These are phyloP conservation scores for Ophonus ardosiacus DNA, from an alignment of 2,888 invertebrate species.

Conservation along the genomic window DNA sequence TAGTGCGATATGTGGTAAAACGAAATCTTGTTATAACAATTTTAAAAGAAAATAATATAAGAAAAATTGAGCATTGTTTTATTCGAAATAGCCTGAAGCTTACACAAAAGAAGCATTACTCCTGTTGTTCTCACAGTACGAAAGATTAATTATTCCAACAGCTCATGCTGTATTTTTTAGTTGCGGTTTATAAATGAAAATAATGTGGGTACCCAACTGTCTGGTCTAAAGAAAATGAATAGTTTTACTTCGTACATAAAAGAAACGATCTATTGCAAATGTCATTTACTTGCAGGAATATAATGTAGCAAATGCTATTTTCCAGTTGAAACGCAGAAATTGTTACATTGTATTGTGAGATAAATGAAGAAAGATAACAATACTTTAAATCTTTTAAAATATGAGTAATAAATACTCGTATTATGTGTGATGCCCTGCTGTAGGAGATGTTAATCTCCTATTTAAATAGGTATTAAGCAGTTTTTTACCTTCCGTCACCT, in stretches of 20 bases:
- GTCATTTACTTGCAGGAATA: background rate
- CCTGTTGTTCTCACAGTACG: background rate
- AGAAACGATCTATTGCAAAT: background rate
- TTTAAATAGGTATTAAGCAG: too few relatives aligned
- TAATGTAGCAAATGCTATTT: too few relatives aligned
- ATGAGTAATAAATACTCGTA: too few relatives aligned
- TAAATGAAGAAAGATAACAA: too few relatives aligned
- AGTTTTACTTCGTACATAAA: background rate
- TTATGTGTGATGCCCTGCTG: too few relatives aligned
- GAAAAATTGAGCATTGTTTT: background rate
- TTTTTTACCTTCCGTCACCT: too few relatives aligned
- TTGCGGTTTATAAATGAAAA: background rate
- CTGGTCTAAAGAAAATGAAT: background rate
- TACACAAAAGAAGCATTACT: background rate
- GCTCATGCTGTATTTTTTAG: background rate
- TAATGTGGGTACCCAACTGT: background rate
- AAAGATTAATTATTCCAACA: background rate
- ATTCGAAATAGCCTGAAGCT: background rate
- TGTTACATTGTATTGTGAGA: too few relatives aligned
- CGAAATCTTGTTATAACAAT: too few relatives aligned
- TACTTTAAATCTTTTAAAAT: too few relatives aligned
- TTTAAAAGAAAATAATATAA: background rate
- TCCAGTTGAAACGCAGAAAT: too few relatives aligned
- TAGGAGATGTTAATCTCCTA: too few relatives aligned
- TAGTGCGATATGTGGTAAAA: too few relatives aligned